These are phyloP conservation scores for Cheilosia scutellata DNA, from an alignment of 2,888 invertebrate genomes.

Conservation along the genomic window DNA sequence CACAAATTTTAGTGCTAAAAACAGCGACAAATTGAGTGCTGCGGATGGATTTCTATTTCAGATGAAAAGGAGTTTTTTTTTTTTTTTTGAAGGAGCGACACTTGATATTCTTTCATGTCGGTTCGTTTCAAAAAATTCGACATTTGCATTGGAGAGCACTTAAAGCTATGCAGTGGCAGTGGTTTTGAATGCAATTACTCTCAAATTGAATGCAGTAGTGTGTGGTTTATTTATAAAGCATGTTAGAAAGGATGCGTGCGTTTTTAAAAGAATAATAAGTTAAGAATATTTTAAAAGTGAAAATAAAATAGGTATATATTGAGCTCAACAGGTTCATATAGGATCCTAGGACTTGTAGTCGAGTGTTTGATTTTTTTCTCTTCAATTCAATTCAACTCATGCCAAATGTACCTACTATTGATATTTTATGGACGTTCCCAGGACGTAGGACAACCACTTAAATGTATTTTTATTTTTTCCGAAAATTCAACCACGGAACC, in stretches of 20 bases:
- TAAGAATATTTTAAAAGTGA: too few relatives aligned
- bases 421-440: too few relatives aligned
- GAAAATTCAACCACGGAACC: too few relatives aligned
- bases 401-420: too few relatives aligned
- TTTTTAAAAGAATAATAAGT: too few relatives aligned
- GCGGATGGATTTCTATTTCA: slow-evolving; percentile 42
- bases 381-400: too few relatives aligned
- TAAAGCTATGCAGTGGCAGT: not conserved
- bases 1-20: not conserved
- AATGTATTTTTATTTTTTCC: too few relatives aligned
- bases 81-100: not conserved
- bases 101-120: slow-evolving; percentile 1
- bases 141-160: slow-evolving; percentile 1
- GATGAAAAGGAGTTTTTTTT: not conserved
- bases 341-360: too few relatives aligned
- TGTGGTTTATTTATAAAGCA: not conserved
- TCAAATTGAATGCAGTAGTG: not conserved
- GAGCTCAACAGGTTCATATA: too few relatives aligned
- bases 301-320: too few relatives aligned
- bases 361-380: too few relatives aligned
- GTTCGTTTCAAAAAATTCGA: not conserved
- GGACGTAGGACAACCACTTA: too few relatives aligned
- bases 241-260: not conserved
- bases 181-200: not conserved
- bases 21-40: slow-evolving; percentile 38